A percentile compares a stretch with the other conserved stretches of the same genome.
Evolutionary conservation across 30 jellyfish, hydroid and myxozoan species (phyloP).

Genomic region (Aurelia sp.): DNA sequence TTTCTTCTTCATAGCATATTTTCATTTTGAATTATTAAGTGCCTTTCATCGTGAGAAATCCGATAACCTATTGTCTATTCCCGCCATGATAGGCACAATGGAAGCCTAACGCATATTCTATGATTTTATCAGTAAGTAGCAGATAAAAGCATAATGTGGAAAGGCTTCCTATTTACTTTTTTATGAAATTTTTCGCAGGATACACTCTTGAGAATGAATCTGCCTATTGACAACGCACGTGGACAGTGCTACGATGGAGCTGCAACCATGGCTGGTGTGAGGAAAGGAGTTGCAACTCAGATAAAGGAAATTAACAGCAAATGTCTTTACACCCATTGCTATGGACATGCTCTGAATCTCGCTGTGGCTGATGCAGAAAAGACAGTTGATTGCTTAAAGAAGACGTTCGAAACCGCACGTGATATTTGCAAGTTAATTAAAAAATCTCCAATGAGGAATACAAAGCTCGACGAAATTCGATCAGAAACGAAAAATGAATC

Average conservation of each 20-base stretch:
- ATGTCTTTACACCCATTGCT: slow-evolving; percentile 27
- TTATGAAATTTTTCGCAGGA: not conserved
- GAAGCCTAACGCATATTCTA: no score
- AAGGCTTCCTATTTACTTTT: no score
- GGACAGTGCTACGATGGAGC: slow-evolving; percentile 64
- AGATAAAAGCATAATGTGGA: no score
- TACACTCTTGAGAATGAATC: slow-evolving; percentile 7
- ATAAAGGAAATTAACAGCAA: not conserved
- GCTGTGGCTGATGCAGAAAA: slow-evolving; percentile 28
- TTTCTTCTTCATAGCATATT: no score
- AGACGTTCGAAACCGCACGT: slow-evolving; percentile 11
- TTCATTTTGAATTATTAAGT: no score
- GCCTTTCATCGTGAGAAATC: no score
- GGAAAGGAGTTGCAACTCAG: slow-evolving; percentile 39
- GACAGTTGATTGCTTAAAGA: slow-evolving; percentile 2
- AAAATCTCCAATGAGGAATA: slow-evolving; percentile 4
- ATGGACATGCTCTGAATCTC: slow-evolving; percentile 18
- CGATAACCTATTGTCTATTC: no score
- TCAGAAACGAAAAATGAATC: slow-evolving; percentile 27
- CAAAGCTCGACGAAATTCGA: slow-evolving; percentile 20
- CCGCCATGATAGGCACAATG: no score
- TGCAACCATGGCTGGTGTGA: slow-evolving; percentile 25
- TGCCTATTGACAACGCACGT: slow-evolving; percentile 11
- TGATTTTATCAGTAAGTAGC: no score
- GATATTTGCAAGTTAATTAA: slow-evolving; percentile 16